phyloP scores from a whole-genome alignment of 2,797 vertebrate genomes.

The Acrocephalus scirpaceus region DNA sequence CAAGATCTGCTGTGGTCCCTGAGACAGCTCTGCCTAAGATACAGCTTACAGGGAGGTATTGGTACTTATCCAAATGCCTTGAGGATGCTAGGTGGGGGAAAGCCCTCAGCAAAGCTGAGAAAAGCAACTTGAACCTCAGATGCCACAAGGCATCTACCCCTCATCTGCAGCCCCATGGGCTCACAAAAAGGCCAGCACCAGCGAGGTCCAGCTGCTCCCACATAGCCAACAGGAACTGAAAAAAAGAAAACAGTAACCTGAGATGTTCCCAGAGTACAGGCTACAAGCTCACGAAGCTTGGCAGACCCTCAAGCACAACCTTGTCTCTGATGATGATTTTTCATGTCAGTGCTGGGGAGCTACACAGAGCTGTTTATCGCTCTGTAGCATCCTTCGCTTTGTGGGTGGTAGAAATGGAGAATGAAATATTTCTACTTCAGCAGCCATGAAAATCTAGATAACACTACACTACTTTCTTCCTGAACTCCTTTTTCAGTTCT shows the following conservation, averaged over 20 bases:
- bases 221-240: background rate
- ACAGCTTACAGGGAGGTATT: background rate
- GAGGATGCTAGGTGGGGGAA: background rate
- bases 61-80: background rate
- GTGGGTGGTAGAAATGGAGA: background rate
- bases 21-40: background rate
- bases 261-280: background rate
- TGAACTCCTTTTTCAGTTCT: background rate
- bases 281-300: accelerated
- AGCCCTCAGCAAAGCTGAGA: background rate
- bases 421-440: background rate
- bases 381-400: background rate
- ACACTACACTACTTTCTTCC: background rate
- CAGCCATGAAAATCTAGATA: background rate
- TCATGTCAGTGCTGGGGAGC: background rate
- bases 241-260: background rate
- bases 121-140: background rate
- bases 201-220: accelerated
- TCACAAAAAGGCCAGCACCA: background rate
- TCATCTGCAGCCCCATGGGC: background rate
- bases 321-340: background rate
- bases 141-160: background rate
- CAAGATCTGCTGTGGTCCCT: background rate
- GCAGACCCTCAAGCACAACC: background rate
- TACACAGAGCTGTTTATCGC: background rate